These are phyloP conservation scores for Amazona vittata DNA, from an alignment of 2,113 vertebrate species.

Conservation along the genomic window DNA sequence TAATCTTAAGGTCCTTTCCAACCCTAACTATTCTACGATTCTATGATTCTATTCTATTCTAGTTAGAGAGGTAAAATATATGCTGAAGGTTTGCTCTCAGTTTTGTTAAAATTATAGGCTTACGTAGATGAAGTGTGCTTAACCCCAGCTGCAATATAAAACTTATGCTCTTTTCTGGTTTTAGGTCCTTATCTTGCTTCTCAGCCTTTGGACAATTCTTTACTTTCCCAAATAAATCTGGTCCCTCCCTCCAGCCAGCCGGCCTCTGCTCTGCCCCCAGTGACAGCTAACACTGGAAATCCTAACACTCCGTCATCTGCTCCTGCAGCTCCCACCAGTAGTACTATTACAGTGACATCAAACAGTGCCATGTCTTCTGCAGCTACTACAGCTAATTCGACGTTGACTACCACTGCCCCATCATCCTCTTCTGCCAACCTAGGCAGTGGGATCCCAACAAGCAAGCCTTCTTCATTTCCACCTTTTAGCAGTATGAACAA, in stretches of 20 bases:
- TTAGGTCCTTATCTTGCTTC: constrained; percentile 96
- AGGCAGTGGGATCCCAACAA: constrained; percentile 76
- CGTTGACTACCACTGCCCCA: constrained; percentile 71
- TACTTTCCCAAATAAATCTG: constrained; percentile 89
- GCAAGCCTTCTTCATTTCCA: constrained; percentile 88
- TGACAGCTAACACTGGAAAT: constrained; percentile 69
- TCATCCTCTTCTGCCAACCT: constrained; percentile 82
- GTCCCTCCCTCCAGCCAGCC: constrained; percentile 79
- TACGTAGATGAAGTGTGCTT: background rate
- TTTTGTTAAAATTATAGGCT: background rate
- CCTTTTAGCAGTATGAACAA: constrained; percentile 84
- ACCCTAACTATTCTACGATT: too few species aligned
- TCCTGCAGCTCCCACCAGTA: constrained; percentile 74
- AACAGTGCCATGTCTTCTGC: constrained; percentile 80
- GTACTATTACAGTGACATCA: constrained; percentile 71
- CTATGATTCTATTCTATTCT: background rate
- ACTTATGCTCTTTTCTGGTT: background rate
- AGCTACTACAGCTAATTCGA: constrained; percentile 77
- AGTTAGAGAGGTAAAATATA: background rate
- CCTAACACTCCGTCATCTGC: constrained; percentile 75
- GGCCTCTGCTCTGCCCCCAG: constrained; percentile 78
- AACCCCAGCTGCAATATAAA: background rate
- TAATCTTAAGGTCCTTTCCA: too few species aligned
- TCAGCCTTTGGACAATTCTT: constrained; percentile 90
- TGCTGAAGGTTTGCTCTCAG: background rate